Percentiles rank a stretch among this genome's conserved stretches.
Conservation (phyloP, 2,113 vertebrate genomes). For the Datnioides undecimradiatus region DNA sequence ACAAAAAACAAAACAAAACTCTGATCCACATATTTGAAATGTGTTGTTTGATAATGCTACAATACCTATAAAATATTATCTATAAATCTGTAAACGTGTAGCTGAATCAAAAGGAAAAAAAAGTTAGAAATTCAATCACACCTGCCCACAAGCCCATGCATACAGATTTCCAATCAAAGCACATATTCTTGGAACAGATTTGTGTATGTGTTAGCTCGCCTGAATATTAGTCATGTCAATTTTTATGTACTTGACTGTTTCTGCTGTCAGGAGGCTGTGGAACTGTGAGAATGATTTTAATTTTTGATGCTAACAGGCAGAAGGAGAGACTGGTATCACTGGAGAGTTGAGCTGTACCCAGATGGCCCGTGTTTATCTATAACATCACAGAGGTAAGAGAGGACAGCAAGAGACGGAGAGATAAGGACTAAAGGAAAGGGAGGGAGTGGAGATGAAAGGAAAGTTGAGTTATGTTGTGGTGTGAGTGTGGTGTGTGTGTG, state of each 20-base stretch:
- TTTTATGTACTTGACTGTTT: slow-evolving; percentile 1
- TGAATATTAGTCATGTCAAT: slow-evolving; percentile 24
- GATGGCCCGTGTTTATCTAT: slow-evolving; percentile 56
- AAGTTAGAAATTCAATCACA: background rate
- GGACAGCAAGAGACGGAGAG: slow-evolving; percentile 15
- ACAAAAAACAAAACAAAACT: too few species aligned
- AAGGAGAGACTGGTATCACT: slow-evolving; percentile 23
- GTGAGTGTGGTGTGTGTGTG: slow-evolving; percentile 29
- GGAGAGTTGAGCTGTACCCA: slow-evolving; percentile 35
- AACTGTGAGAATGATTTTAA: slow-evolving; percentile 14
- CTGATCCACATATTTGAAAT: too few species aligned
- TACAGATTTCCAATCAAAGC: background rate
- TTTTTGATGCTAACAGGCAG: slow-evolving; percentile 36
- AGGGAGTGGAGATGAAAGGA: slow-evolving; percentile 31
- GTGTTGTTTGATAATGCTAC: too few species aligned
- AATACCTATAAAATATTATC: background rate
- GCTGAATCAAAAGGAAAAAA: background rate
- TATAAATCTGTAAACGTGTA: background rate
- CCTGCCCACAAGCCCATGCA: background rate
- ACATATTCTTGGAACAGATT: background rate
- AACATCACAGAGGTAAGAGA: slow-evolving; percentile 50
- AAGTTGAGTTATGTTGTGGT: slow-evolving; percentile 44
- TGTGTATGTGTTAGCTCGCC: background rate
- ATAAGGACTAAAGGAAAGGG: slow-evolving; percentile 20
- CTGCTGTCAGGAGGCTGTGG: slow-evolving; percentile 15